phyloP scores from a whole-genome alignment of 2,113 vertebrate genomes.

The Notothenia rossii region DNA sequence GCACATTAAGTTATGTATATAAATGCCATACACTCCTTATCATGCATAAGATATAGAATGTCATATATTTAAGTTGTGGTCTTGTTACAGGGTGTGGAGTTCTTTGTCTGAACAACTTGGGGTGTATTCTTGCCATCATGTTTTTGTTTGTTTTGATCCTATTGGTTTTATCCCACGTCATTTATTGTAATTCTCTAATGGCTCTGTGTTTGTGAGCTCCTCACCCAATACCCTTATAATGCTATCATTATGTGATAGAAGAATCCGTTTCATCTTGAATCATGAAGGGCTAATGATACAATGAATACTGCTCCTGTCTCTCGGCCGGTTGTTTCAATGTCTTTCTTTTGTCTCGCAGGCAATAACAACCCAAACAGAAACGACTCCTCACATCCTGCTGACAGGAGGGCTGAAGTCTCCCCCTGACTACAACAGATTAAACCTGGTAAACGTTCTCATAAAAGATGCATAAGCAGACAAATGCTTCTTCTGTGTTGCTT shows the following conservation, averaged over 20 bases:
- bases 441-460: slow-evolving; percentile 36
- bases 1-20: neutral
- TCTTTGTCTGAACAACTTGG: too few species aligned
- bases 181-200: too few species aligned
- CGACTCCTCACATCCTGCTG: slow-evolving; percentile 52
- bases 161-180: too few species aligned
- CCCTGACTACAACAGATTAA: slow-evolving; percentile 71
- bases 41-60: neutral
- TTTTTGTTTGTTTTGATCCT: too few species aligned
- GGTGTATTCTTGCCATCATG: too few species aligned
- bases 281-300: too few species aligned
- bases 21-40: neutral
- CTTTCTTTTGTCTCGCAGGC: slow-evolving; percentile 41
- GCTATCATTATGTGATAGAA: too few species aligned
- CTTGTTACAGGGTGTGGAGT: too few species aligned
- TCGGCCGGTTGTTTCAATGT: neutral
- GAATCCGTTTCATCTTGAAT: too few species aligned
- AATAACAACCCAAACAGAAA: slow-evolving; percentile 48
- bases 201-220: too few species aligned
- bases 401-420: slow-evolving; percentile 50
- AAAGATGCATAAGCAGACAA: neutral
- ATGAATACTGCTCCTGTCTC: neutral
- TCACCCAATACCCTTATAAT: too few species aligned
- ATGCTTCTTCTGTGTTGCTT: neutral
- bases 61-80: neutral